Evolutionary conservation across 1,140 invertebrate species (phyloP).

Genomic region (Macrocentrus cingulum): DNA sequence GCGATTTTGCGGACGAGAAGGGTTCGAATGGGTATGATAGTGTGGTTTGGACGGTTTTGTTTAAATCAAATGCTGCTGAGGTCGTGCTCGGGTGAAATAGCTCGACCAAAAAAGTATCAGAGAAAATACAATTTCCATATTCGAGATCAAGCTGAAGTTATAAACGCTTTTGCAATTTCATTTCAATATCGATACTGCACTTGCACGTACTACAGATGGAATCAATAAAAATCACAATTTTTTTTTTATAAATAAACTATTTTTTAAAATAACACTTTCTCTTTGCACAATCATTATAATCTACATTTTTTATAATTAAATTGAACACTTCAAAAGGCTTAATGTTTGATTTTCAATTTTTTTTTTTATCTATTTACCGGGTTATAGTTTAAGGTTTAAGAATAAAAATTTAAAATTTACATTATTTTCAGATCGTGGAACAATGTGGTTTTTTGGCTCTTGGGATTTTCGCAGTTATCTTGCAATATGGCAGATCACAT

Average conservation of each 20-base stretch:
- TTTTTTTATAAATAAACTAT: too few species aligned
- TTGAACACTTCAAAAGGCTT: too few species aligned
- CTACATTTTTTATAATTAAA: too few species aligned
- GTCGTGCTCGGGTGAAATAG: constrained; percentile 12
- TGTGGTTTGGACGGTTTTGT: constrained; percentile 38
- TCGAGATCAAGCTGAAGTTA: too few species aligned
- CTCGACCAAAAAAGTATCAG: not conserved
- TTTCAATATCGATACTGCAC: too few species aligned
- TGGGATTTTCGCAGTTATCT: constrained; percentile 18
- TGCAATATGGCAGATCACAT: constrained; percentile 31
- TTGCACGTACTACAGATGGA: not conserved
- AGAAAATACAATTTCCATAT: too few species aligned
- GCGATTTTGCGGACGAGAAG: constrained; percentile 10
- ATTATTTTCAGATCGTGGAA: constrained; percentile 23
- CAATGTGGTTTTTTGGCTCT: constrained; percentile 13
- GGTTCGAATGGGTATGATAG: constrained; percentile 20
- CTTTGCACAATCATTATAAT: too few species aligned
- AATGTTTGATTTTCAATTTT: constrained; percentile 23
- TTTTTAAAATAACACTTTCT: too few species aligned
- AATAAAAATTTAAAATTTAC: not conserved
- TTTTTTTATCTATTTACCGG: constrained; percentile 5
- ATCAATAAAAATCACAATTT: not conserved
- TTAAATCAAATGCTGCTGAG: constrained; percentile 48
- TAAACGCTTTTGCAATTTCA: too few species aligned
- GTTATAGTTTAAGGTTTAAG: not conserved